Conservation (phyloP, 1,140 invertebrate species). For the Eupristina koningsbergeri region DNA sequence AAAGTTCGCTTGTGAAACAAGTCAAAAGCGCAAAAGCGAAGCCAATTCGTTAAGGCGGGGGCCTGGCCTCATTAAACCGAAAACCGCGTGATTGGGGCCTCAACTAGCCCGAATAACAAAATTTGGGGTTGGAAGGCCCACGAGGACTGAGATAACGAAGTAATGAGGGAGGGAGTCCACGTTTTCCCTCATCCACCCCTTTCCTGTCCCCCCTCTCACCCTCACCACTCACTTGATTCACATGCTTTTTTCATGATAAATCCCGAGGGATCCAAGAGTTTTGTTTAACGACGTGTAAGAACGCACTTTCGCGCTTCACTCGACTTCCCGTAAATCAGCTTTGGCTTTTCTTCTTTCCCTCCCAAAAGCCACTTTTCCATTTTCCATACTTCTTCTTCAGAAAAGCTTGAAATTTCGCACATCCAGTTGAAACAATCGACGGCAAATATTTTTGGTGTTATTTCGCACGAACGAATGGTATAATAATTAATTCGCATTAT, state of each 20-base stretch:
- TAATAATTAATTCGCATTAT: neutral
- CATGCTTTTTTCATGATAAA: neutral
- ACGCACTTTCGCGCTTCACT: neutral
- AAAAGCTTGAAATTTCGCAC: neutral
- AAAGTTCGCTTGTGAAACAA: conserved; percentile 16
- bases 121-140: conserved; percentile 19
- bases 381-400: no score
- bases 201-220: no score
- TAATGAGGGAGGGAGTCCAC: neutral
- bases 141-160: neutral
- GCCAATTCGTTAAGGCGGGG: conserved; percentile 24
- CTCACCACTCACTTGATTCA: neutral
- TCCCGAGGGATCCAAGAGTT: neutral
- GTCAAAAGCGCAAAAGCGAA: conserved; percentile 4
- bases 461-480: neutral
- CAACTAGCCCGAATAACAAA: conserved; percentile 23
- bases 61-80: conserved; percentile 29
- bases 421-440: neutral
- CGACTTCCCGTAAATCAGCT: no score
- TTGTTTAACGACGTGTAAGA: neutral
- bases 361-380: no score
- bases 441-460: neutral
- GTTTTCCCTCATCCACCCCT: neutral
- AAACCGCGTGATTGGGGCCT: conserved; percentile 14
- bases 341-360: no score